Base-by-base conservation (phyloP, 2,113 vertebrate genomes). In the Larimichthys polyactis region DNA sequence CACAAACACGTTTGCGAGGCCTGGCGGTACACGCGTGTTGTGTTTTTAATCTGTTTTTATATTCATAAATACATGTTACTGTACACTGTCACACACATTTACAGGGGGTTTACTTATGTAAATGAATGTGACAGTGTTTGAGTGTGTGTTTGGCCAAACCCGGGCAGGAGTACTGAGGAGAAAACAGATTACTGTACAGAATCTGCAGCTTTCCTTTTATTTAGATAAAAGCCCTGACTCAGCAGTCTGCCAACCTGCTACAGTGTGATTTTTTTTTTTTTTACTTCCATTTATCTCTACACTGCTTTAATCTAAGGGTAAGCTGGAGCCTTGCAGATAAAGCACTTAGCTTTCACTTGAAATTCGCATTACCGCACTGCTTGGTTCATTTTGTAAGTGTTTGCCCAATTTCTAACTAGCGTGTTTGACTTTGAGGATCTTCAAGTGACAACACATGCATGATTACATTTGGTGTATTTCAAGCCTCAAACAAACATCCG, bases 301-400 rank as follows among this genome's bases (percentile, higher is more conserved):
- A n/a, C 52, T 40, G 48, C 78, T 83, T 75, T 79, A 78, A 87
- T 88, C 68, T 80, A 55, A 54, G 5, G 69, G 63, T 46, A 46
- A 69, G 58, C 75, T 60, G 70, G 11, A 87, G 77, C 73, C 77
- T 64, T 36, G 62, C 51, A 83, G 84, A 86, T 78, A 86, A 84
- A 78, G 57, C 74, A 66, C 63, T 75, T 62, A 77, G 48, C 66
- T 63, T 58, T 78, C 63, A 69, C 85, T 69, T 86, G 60, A 79
- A 72, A 83, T 79, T 76, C 49, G 20, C 73, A 64, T 24, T 62
- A 60, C 22, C 44, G 11, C 69, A 48, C 68, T 9, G 40, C 9
- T 40, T 20, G 48, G 16, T 7, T 68, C 44, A 7, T 73, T 84
- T 66, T 66, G 73, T 63, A 62, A 27, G 5, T 62, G 74, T 79